A percentile compares a stretch with the other conserved stretches of the same genome.
Evolutionary conservation across 2,888 invertebrate genomes (phyloP).

Genomic region (Hydriomena furcata): DNA sequence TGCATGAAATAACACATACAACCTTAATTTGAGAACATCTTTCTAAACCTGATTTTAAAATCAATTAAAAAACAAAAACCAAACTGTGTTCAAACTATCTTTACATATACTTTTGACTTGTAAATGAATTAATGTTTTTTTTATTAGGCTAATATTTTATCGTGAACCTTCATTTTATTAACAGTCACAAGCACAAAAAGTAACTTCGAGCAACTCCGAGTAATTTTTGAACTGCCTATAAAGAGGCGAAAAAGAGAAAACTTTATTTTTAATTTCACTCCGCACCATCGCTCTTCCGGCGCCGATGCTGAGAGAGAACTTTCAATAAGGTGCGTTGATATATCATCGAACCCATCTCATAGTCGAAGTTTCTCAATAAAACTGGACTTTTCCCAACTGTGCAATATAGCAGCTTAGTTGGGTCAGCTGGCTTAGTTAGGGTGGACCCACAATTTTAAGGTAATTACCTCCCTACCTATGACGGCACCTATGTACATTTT

Average conservation of each 20-base stretch:
- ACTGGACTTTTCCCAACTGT: constrained; percentile 31
- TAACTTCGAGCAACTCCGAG: background rate
- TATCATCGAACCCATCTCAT: constrained; percentile 38
- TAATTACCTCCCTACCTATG: too few relatives aligned
- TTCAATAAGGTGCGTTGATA: constrained; percentile 42
- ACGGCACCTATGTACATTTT: too few relatives aligned
- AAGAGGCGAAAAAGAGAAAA: constrained; percentile 15
- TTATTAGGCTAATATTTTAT: too few relatives aligned
- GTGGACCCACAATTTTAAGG: too few relatives aligned
- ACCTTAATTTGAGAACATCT: too few relatives aligned
- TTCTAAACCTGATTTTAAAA: too few relatives aligned
- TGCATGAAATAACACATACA: too few relatives aligned
- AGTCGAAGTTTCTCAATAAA: constrained; percentile 39
- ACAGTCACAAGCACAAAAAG: background rate
- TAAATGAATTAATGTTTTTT: too few relatives aligned
- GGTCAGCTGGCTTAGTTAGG: constrained; percentile 5
- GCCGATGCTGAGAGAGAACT: constrained; percentile 33
- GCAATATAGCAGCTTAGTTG: constrained; percentile 19
- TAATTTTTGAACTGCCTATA: background rate
- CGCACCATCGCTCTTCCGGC: constrained; percentile 25
- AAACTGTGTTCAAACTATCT: too few relatives aligned
- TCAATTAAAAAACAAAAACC: too few relatives aligned
- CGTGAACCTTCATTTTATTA: too few relatives aligned
- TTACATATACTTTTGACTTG: too few relatives aligned
- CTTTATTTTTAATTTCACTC: constrained; percentile 31